phyloP scores from a whole-genome alignment of 1,140 invertebrate species.

The Carposina sasakii region DNA sequence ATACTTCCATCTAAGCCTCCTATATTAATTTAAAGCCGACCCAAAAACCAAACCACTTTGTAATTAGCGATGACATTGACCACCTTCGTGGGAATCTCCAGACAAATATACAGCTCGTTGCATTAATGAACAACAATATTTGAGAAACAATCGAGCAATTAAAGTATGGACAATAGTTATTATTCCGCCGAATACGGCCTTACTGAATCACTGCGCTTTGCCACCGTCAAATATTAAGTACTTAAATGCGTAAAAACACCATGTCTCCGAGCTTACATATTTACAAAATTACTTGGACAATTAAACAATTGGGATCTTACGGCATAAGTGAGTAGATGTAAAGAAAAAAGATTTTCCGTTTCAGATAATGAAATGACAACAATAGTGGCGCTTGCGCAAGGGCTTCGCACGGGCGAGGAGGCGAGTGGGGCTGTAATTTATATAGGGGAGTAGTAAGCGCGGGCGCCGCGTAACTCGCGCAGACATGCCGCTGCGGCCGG shows the following conservation, averaged over 20 bases:
- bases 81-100: constrained; percentile 16
- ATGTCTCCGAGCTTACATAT: constrained; percentile 33
- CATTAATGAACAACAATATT: constrained; percentile 27
- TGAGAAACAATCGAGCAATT: constrained; percentile 28
- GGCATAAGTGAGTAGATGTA: constrained; percentile 40
- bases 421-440: constrained; percentile 66
- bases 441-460: constrained; percentile 52
- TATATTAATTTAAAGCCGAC: constrained; percentile 1
- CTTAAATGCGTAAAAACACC: constrained; percentile 17
- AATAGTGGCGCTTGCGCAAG: constrained; percentile 63
- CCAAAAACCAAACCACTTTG: constrained; percentile 9
- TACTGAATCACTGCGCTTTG: too few species aligned
- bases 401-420: constrained; percentile 52
- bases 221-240: neutral
- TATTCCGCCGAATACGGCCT: constrained; percentile 14
- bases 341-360: constrained; percentile 71
- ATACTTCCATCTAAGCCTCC: too few species aligned
- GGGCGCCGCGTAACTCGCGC: constrained; percentile 48
- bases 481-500: constrained; percentile 55
- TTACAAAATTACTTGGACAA: constrained; percentile 45
- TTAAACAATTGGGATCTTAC: constrained; percentile 64
- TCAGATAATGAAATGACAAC: constrained; percentile 71
- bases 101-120: constrained; percentile 8
- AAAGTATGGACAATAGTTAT: constrained; percentile 14
- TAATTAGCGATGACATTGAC: constrained; percentile 26